These are phyloP conservation scores for Escarpia spicata DNA, from an alignment of 2,888 invertebrate species.

Conservation along the genomic window DNA sequence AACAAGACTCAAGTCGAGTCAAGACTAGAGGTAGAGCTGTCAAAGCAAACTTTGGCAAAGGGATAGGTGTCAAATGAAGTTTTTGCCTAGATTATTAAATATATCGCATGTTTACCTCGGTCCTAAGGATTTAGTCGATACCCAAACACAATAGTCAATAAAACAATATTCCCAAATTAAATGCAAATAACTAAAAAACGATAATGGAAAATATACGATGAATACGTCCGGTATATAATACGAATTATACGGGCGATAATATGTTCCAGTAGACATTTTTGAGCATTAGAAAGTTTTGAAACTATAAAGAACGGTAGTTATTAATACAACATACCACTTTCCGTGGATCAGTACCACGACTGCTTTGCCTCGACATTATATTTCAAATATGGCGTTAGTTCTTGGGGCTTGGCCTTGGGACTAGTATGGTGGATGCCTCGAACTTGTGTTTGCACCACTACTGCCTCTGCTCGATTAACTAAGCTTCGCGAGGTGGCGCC, in stretches of 20 bases:
- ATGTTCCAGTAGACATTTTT: not conserved
- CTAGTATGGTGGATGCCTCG: not conserved
- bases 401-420: not conserved
- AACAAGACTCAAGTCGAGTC: too few relatives aligned
- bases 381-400: not conserved
- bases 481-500: too few relatives aligned
- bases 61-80: too few relatives aligned
- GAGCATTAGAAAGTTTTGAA: not conserved
- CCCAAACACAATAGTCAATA: too few relatives aligned
- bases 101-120: too few relatives aligned
- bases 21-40: too few relatives aligned
- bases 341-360: constrained; percentile 54
- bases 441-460: not conserved
- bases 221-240: too few relatives aligned
- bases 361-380: constrained; percentile 56
- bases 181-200: not conserved
- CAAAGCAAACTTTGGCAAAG: too few relatives aligned
- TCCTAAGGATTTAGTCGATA: too few relatives aligned
- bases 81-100: too few relatives aligned
- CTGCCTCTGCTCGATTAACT: not conserved
- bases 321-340: constrained; percentile 55
- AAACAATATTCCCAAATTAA: too few relatives aligned
- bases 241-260: not conserved
- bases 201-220: too few relatives aligned
- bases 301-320: not conserved